Percentiles rank a stretch among this genome's conserved stretches.
phyloP scores from a whole-genome alignment of 2,113 vertebrate species.

The Rhinopithecus roxellana region DNA sequence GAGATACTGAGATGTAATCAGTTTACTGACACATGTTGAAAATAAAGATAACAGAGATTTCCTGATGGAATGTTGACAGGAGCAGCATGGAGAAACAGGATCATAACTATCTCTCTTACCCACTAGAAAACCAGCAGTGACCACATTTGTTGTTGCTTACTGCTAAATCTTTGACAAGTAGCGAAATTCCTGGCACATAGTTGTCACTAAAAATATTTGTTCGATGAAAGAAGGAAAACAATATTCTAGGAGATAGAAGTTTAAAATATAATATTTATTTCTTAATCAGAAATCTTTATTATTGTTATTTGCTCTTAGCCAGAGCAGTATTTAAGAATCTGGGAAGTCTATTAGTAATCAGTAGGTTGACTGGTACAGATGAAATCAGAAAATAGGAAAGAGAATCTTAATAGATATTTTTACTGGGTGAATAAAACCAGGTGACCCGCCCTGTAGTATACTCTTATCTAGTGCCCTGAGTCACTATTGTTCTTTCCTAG shows the following conservation, averaged over 20 bases:
- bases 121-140: not conserved
- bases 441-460: not conserved
- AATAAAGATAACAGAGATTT: not conserved
- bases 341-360: not conserved
- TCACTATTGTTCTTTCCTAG: not conserved
- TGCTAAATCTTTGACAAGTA: not conserved
- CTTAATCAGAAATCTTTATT: slow-evolving; percentile 20
- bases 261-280: slow-evolving; percentile 29
- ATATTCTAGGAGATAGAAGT: not conserved
- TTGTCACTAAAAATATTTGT: not conserved
- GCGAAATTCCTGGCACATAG: not conserved
- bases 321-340: not conserved
- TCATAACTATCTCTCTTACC: not conserved
- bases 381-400: not conserved
- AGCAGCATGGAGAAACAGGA: not conserved
- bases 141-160: not conserved
- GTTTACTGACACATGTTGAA: not conserved
- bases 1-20: not conserved
- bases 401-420: slow-evolving; percentile 4
- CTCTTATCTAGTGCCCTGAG: not conserved
- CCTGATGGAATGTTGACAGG: not conserved
- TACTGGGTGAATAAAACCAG: not conserved
- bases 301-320: not conserved
- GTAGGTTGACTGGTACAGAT: not conserved
- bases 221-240: not conserved